Base-by-base conservation (phyloP, 2,113 vertebrate species). In the Nycticorax nycticorax region DNA sequence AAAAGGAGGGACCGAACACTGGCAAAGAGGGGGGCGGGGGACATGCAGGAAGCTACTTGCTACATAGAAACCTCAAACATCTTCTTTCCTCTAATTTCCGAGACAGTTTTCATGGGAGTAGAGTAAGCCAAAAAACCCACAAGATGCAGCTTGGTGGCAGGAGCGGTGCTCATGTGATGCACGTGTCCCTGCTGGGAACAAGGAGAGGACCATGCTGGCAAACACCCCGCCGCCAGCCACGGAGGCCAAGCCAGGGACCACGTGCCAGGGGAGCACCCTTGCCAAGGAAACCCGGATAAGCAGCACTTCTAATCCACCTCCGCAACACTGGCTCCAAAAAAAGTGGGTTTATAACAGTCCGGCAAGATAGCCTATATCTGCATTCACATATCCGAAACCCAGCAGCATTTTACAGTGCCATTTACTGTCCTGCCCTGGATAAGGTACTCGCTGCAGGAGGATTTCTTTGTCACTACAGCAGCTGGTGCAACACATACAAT, bases 251-350 rank as follows among this genome's bases (percentile, higher is more conserved):
- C 39, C 69, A 57, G 52, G 57, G 37, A 92, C 50, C 0, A 1
- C 1, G 10, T 68, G 79, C 93, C 79, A 86, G 47, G 19, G 57
- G 37, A 93, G 43, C 5, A 3, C 52, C 63, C 72, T 63, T 62
- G 72, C 97, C 88, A 94, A 94, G 64, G 64, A 91, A 80, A 81
- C 24, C 32, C 0, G 0, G 64, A 83, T 41, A 88, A 33, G n/a
- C 21, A 48, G 64, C 64, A 78, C 39, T 93, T 84, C 68, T 71
- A 87, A 68, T 77, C 56, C 63, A 86, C 48, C 64, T 82, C 74
- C 3, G 3, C 30, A 88, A n/a, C 11, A 35, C 64, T 6, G 21
- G 13, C 27, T 92, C 7, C 22, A 67, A 69, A 35, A 39, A 67
- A 45, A 6, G 13, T 0, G 2, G 32, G 24, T 35, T 77, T 60